These are phyloP conservation scores for Antechinus flavipes DNA, from an alignment of 2,113 vertebrate genomes.

Conservation along the genomic window DNA sequence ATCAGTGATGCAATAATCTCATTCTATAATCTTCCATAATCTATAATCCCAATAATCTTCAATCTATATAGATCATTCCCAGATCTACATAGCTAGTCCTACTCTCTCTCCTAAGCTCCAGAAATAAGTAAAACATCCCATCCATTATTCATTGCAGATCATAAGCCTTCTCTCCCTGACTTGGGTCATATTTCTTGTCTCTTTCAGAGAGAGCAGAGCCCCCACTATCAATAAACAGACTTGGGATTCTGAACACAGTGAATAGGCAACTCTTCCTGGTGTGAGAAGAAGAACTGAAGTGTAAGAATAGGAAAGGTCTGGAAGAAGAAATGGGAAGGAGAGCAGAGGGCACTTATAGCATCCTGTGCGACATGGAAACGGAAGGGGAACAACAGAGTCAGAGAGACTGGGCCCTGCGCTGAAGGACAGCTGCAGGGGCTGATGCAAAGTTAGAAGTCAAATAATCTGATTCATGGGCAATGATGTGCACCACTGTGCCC, in stretches of 20 bases:
- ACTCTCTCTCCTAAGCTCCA: neutral
- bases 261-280: no score
- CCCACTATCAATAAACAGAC: neutral
- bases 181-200: neutral
- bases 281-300: no score
- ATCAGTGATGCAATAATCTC: no score
- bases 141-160: neutral
- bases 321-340: neutral
- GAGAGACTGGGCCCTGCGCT: neutral
- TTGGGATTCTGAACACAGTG: neutral
- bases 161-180: neutral
- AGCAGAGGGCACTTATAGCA: neutral
- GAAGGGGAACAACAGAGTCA: neutral
- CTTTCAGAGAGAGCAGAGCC: neutral
- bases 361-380: neutral
- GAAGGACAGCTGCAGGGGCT: neutral
- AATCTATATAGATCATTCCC: no score
- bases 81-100: neutral
- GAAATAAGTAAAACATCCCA: neutral
- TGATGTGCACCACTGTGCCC: neutral
- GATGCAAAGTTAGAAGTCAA: neutral
- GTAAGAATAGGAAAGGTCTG: no score
- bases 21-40: no score
- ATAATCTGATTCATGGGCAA: neutral
- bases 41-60: no score